Conservation (phyloP, 2,113 vertebrate species). For the Spilogale gracilis region DNA sequence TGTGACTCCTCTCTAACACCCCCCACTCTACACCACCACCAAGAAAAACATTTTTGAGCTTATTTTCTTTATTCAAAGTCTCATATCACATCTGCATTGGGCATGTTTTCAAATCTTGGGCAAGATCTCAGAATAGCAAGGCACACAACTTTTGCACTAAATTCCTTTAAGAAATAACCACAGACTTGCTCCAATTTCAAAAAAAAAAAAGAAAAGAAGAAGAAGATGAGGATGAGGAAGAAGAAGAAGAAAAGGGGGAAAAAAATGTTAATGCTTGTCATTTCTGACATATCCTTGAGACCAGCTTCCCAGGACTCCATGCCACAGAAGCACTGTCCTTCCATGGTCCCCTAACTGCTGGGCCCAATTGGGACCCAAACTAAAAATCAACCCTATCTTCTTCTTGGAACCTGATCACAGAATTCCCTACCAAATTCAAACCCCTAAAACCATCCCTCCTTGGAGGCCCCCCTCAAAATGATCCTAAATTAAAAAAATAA, state of each 20-base stretch:
- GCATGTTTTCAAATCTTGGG: conserved; percentile 78
- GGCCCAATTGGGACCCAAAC: background rate
- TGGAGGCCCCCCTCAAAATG: background rate
- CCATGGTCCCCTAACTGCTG: background rate
- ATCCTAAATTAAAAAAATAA: background rate
- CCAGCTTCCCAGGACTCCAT: background rate
- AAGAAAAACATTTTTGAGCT: background rate
- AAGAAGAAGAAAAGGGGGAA: background rate
- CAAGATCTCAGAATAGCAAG: conserved; percentile 73
- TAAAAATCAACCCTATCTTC: conserved; percentile 54
- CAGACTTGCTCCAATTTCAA: conserved; percentile 23
- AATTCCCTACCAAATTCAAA: conserved; percentile 30
- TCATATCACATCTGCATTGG: conserved; percentile 63
- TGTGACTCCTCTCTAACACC: conserved; percentile 51
- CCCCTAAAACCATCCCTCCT: background rate
- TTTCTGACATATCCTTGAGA: background rate
- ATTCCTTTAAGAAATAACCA: conserved; percentile 73
- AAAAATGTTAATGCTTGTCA: background rate
- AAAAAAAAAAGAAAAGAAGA: background rate
- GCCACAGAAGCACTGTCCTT: background rate
- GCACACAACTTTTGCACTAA: conserved; percentile 75
- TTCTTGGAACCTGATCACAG: background rate
- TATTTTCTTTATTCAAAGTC: conserved; percentile 68
- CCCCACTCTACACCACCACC: background rate
- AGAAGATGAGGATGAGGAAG: background rate